phyloP scores from a whole-genome alignment of 2,888 invertebrate species.

The Mythimna loreyi region DNA sequence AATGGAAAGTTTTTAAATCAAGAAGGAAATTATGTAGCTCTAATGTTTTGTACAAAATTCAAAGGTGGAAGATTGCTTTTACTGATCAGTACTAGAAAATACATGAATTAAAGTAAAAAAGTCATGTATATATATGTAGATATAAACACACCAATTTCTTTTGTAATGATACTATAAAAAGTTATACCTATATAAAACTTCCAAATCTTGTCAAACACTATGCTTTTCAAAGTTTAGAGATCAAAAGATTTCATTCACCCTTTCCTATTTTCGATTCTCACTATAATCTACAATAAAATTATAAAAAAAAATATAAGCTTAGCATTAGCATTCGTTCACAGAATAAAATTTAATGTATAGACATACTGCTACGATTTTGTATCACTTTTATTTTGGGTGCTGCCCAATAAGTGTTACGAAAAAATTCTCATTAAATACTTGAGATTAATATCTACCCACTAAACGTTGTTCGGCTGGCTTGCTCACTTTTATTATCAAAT shows the following conservation, averaged over 20 bases:
- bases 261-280: neutral
- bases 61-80: neutral
- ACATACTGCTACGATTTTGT: neutral
- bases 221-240: neutral
- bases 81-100: neutral
- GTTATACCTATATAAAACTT: too few species aligned
- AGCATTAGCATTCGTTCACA: neutral
- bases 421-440: neutral
- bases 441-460: constrained; percentile 7
- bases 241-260: neutral
- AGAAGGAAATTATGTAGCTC: neutral
- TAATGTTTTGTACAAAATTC: neutral
- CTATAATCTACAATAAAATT: neutral
- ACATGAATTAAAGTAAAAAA: neutral
- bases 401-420: neutral
- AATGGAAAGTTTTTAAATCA: neutral
- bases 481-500: neutral
- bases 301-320: neutral
- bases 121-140: neutral
- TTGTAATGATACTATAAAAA: too few species aligned
- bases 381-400: constrained; percentile 3
- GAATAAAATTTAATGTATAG: neutral
- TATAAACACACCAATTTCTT: neutral
- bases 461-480: constrained; percentile 1
- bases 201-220: neutral